Base-by-base conservation (phyloP, 92 coral and sea anemone species). In the Zoanthus sociatus region DNA sequence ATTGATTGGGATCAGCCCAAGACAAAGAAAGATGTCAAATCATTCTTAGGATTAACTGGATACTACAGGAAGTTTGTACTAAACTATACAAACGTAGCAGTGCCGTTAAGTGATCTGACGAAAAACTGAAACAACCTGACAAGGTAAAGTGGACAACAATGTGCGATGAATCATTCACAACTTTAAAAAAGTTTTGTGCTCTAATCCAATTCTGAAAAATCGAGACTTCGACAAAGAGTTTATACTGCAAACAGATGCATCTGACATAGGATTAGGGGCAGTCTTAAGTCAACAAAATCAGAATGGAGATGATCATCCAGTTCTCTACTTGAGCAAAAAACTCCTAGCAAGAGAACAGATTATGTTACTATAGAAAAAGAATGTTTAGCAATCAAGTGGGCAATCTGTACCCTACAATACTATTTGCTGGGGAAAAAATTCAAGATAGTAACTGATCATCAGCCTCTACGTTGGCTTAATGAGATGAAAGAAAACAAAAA, bases 21-120 rank as follows among this genome's bases (percentile, higher is more conserved):
- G 50, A 83, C 84, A 6, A 84, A 84, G 85, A 89, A 85, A 53
- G 88, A 83, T 7, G 85, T 84, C 55, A 54, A 82, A 56, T 50
- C 86, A 12, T 89, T 89, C 18, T 4, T 89, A 30, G 84, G 83
- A 4, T 83, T 89, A 18, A 58, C 60, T 0, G 88, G 92, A 8
- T 83, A 89, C 50, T 89, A 84, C 45, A 50, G 82, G 61, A 69
- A 89, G 26, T 89, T 83, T 78, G 70, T 93, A 37, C 94, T 91
- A 2, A 78, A 86, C 76, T 91, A 79, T 69, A 94, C 92, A 47
- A 89, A 84, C 21, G 71, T 90, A 13, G 83, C 92, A 0, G 96
- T 86, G 5, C 91, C 91, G 6, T 54, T 86, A 60, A 56, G 84
- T 5, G 89, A 86, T 17, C 48, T 86, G 2, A 63, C 72, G 60